Evolutionary conservation across 2,797 vertebrate genomes (phyloP).

Genomic region (Crocidura indochinensis): DNA sequence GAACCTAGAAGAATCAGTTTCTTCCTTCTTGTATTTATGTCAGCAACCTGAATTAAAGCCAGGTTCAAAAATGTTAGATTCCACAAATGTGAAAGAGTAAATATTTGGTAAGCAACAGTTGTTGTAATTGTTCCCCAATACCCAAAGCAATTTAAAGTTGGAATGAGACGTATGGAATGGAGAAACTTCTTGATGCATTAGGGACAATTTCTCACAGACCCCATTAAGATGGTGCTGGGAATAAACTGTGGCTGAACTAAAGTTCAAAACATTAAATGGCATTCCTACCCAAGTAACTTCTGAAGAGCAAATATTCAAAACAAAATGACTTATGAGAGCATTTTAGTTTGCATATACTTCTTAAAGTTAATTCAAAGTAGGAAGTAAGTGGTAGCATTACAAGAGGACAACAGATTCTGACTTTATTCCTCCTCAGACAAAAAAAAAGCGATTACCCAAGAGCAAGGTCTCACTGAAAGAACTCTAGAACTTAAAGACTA

Average conservation of each 20-base stretch:
- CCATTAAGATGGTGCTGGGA: slow-evolving; percentile 43
- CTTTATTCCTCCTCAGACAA: background rate
- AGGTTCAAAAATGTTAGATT: slow-evolving; percentile 45
- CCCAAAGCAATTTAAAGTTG: slow-evolving; percentile 83
- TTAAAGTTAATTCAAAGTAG: slow-evolving; percentile 38
- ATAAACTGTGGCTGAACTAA: background rate
- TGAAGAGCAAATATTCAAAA: slow-evolving; percentile 38
- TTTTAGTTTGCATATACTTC: slow-evolving; percentile 59
- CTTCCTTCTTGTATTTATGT: slow-evolving; percentile 29
- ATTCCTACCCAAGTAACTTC: background rate
- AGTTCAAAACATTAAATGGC: background rate
- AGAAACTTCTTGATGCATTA: background rate
- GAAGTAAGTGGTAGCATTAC: background rate
- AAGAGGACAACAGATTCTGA: background rate
- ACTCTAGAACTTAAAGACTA: background rate
- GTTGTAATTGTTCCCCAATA: slow-evolving; percentile 75
- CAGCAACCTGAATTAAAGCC: slow-evolving; percentile 57
- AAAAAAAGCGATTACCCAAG: background rate
- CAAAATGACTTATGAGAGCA: background rate
- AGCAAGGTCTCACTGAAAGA: background rate
- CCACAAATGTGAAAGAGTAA: slow-evolving; percentile 58
- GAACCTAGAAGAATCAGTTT: background rate
- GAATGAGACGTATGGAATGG: background rate
- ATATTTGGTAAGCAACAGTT: slow-evolving; percentile 61
- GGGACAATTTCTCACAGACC: slow-evolving; percentile 55